Evolutionary conservation across 2,888 invertebrate species (phyloP), one percentile per base, ranked within the genome.

Genomic region (Lasioglossum morio): DNA sequence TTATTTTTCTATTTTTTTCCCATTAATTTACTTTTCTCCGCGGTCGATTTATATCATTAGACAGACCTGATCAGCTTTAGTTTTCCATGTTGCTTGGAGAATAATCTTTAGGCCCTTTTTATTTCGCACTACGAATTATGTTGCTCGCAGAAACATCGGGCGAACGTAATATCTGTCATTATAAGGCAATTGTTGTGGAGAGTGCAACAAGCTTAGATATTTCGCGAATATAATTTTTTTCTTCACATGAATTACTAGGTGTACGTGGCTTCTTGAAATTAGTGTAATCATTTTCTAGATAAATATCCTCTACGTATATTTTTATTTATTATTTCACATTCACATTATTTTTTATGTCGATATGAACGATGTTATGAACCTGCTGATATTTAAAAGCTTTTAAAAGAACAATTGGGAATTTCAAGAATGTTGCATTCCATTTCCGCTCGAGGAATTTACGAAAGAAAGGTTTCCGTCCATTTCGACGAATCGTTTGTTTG

Each of bases 401-500:
- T 8, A 23, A 3, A 23, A 8, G 3, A 2, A 7, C 23, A 19
- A 19, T 19, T 48, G 19, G 48, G 4, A 48, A 48, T 48, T 19
- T 48, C 7, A 7, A 48, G 53, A 8, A 53, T 53, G 23, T 7
- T 23, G 23, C 14, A 27, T 60, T 16, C 27, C 0, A 48, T 48
- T 72, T 8, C 4, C 27, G 14, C 3, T 48, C 2, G 3, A 37
- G 34, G 3, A 69, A 69, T 69, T 69, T 37, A 23, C 14, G 1
- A n/a, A 10, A 34, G 10, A 19, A 66, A 19, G 19, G 16, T 34
- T 34, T 34, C 66, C 4, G 34, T 34, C 2, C 14, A 34, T 34
- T 30, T 34, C 66, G 30, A 66, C 66, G 66, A 34, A 48, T 72
- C 46, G 30, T 72, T 46, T 30, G 72, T 53, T 73, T 74, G 12